phyloP scores from a whole-genome alignment of 2,888 invertebrate species.

The Acronicta leporina region DNA sequence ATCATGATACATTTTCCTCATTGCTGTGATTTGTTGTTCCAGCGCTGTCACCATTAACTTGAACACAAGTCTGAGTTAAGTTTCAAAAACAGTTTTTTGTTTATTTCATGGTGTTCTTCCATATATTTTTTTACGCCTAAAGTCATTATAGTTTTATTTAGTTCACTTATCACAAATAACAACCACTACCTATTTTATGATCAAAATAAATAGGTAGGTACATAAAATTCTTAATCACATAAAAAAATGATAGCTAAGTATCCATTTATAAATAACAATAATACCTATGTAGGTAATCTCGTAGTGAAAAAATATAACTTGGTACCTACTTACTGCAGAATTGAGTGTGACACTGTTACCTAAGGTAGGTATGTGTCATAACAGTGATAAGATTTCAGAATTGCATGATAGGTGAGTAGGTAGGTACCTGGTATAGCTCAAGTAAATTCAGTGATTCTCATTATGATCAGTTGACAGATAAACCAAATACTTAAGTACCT shows the following conservation, averaged over 20 bases:
- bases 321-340: conserved; percentile 1
- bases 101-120: conserved; percentile 62
- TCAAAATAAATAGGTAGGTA: conserved; percentile 14
- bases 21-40: conserved; percentile 67
- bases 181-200: conserved; percentile 7
- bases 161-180: conserved; percentile 33
- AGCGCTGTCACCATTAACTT: conserved; percentile 71
- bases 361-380: conserved; percentile 34
- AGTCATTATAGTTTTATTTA: conserved; percentile 38
- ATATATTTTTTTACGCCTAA: conserved; percentile 54
- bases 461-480: not conserved
- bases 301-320: conserved; percentile 3
- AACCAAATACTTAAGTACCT: not conserved
- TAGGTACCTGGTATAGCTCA: not conserved
- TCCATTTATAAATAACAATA: not conserved
- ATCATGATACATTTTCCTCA: conserved; percentile 69
- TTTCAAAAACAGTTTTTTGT: conserved; percentile 61
- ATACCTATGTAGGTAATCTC: not conserved
- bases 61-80: conserved; percentile 64
- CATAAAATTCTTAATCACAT: too few species aligned
- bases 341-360: conserved; percentile 10
- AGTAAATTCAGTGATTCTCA: not conserved
- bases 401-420: conserved; percentile 10
- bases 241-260: too few species aligned
- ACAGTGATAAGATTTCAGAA: conserved; percentile 38